Conservation (phyloP, 2,888 invertebrate species). For the Himalopsyche tibetana region DNA sequence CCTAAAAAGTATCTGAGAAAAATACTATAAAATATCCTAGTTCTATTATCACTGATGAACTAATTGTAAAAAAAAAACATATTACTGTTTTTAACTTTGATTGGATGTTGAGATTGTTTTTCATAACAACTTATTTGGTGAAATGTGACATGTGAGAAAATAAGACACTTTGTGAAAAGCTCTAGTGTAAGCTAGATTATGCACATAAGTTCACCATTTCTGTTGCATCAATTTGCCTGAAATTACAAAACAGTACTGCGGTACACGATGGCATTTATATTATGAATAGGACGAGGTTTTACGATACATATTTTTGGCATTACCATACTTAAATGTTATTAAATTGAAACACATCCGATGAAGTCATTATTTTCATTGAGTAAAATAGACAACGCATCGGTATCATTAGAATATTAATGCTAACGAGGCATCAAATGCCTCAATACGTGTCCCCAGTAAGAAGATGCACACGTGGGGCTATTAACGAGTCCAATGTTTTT, state of each 20-base stretch:
- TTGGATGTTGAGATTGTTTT: no score
- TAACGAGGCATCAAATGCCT: slow-evolving; percentile 19
- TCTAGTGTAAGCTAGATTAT: no score
- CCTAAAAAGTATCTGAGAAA: background rate
- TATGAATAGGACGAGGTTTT: no score
- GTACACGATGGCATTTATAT: no score
- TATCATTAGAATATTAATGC: background rate
- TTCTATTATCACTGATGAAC: slow-evolving; percentile 38
- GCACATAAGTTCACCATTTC: no score
- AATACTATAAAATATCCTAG: slow-evolving; percentile 3
- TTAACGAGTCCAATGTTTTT: slow-evolving; percentile 42
- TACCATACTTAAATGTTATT: slow-evolving; percentile 14
- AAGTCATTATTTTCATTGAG: background rate
- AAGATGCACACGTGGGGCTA: slow-evolving; percentile 16
- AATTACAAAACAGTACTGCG: no score
- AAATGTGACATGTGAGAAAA: background rate
- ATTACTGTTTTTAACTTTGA: no score
- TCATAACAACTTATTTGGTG: no score
- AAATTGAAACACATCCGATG: background rate
- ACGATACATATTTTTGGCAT: no score
- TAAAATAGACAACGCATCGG: slow-evolving; percentile 22
- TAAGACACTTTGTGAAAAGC: slow-evolving; percentile 23
- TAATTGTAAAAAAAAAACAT: background rate
- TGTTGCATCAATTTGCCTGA: no score
- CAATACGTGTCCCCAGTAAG: background rate